A percentile compares a stretch with the other conserved stretches of the same genome.
phyloP scores from a whole-genome alignment of 2,888 invertebrate species.

The Saturnia japonica region DNA sequence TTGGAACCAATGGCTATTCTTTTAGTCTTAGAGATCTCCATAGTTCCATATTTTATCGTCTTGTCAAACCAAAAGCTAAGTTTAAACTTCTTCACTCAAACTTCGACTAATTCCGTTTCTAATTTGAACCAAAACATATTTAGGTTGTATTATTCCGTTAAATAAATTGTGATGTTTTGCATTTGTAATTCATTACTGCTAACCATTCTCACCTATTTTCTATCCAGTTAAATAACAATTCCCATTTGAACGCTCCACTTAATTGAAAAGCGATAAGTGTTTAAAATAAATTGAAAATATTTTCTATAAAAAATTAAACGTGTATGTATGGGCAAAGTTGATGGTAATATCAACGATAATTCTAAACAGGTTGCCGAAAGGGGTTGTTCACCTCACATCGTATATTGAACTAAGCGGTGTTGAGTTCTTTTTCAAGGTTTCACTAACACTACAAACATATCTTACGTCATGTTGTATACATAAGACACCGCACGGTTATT shows the following conservation, averaged over 20 bases:
- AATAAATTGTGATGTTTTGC: neutral
- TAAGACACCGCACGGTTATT: constrained; percentile 10
- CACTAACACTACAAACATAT: constrained; percentile 23
- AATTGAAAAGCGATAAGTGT: neutral
- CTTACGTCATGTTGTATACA: constrained; percentile 20
- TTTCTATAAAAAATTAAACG: neutral
- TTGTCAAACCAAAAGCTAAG: too few species aligned
- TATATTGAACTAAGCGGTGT: constrained; percentile 46
- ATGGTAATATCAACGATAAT: constrained; percentile 21
- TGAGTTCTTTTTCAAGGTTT: constrained; percentile 48
- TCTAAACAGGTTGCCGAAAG: constrained; percentile 57
- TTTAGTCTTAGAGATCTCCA: too few species aligned
- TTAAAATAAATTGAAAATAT: neutral
- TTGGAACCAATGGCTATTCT: too few species aligned
- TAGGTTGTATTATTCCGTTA: neutral
- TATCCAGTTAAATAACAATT: neutral
- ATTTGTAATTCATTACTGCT: neutral
- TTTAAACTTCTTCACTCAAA: neutral
- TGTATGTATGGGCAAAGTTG: constrained; percentile 6
- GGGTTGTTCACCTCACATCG: constrained; percentile 52
- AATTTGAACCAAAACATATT: neutral
- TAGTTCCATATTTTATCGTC: too few species aligned
- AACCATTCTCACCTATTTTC: neutral
- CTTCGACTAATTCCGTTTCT: neutral
- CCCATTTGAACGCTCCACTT: neutral